Base-by-base conservation (phyloP, 2,113 vertebrate species). In the Neogale vison region DNA sequence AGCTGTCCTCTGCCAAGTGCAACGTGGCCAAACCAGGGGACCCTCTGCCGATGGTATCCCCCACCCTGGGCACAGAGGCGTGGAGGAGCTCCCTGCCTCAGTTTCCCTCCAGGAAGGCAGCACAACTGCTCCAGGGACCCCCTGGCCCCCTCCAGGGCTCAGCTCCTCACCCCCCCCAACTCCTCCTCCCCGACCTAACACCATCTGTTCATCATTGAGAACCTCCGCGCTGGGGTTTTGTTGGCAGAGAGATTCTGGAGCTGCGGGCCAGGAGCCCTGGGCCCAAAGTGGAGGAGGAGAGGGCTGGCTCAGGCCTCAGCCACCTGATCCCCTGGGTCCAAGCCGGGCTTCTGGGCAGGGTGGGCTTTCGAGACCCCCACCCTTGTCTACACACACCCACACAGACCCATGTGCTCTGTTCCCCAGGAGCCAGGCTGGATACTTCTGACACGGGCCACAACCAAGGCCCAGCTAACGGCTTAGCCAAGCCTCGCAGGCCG, bases 121-220 rank as follows among this genome's bases (percentile, higher is more conserved):
- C 17, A 15, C 36, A 74, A 23, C 15, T 50, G 39, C 24, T 39
- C 65, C 63, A 26, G 72, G 24, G 59, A 63, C 42, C 29, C 24
- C 24, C 57, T 2, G n/a, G 50, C 20, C 52, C 67, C 39, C 23
- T 76, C 45, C 69, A 52, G 79, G 67, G 21, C 77, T 72, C 45
- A 2, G 71, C 17, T 57, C 24, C 2, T 12, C 39, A 57, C 67
- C 42, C 47, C 15, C 15, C 0, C 31, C 20, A 17, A 23, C 23
- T 29, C 7, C 21, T 23, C 10, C 4, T 5, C 20, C 71, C 24
- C 2, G 3, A n/a, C 59, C 47, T 7, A 31, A n/a, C 55, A 55
- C 77, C 88, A 85, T 94, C 83, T 94, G 90, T 63, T 88, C 88
- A 5, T 83, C 82, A 36, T 67, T 57, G 81, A 79, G 90, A 72